Conservation (phyloP, 2,797 vertebrate genomes). For the Craterocephalus amniculus region DNA sequence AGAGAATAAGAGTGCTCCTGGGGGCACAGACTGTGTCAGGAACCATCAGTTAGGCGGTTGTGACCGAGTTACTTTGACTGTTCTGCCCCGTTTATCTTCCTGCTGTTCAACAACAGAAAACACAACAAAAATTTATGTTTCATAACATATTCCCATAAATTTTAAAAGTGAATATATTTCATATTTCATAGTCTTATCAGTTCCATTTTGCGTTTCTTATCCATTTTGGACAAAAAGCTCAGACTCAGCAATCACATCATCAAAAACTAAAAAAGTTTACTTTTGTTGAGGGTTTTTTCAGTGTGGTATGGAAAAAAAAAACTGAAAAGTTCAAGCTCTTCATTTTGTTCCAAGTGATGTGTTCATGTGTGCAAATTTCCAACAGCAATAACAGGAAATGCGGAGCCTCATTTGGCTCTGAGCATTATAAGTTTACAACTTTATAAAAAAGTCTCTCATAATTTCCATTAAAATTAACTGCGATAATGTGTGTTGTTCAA, state of each 20-base stretch:
- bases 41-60: no score
- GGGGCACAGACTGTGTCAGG: neutral
- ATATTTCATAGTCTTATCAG: neutral
- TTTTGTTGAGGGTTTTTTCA: no score
- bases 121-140: no score
- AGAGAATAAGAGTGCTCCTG: neutral
- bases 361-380: neutral
- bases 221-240: neutral
- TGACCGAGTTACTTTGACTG: neutral
- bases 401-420: neutral
- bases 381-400: neutral
- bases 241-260: no score
- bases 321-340: neutral
- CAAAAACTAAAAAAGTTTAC: no score
- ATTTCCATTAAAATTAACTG: neutral
- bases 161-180: neutral
- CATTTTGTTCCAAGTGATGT: no score
- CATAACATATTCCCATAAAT: no score
- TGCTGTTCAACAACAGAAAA: no score
- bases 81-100: neutral
- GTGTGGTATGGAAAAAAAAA: no score
- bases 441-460: neutral
- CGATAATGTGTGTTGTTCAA: neutral
- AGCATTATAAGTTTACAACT: neutral
- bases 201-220: neutral